phyloP scores from a whole-genome alignment of 2,113 vertebrate species.

The Ascaphus truei region DNA sequence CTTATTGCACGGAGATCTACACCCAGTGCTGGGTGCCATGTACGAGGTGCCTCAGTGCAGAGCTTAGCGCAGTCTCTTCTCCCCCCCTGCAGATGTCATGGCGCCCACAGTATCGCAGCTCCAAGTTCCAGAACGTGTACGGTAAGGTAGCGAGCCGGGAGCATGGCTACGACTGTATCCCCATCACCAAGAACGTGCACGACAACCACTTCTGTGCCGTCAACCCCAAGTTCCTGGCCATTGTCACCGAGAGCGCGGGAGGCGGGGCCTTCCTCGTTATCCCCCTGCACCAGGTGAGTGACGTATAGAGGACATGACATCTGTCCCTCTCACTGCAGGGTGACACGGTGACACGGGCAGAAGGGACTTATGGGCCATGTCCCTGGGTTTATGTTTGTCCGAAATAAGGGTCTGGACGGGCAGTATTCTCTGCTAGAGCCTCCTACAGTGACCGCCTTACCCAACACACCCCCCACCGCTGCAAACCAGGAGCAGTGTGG shows the following conservation, averaged over 20 bases:
- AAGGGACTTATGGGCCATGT: too few species aligned
- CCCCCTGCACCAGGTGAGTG: constrained; percentile 84
- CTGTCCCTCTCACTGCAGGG: not conserved
- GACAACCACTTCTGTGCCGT: constrained; percentile 97
- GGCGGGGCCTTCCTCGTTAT: constrained; percentile 92
- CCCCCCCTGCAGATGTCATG: constrained; percentile 87
- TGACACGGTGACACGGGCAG: too few species aligned
- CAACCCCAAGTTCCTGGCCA: constrained; percentile 87
- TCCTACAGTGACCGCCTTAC: too few species aligned
- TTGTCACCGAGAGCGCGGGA: constrained; percentile 89
- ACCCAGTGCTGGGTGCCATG: too few species aligned
- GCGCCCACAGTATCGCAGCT: constrained; percentile 97
- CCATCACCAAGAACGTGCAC: constrained; percentile 97
- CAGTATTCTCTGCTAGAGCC: too few species aligned
- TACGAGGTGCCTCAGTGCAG: not conserved
- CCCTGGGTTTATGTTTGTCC: too few species aligned
- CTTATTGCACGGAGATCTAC: too few species aligned
- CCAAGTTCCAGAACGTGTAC: constrained; percentile 98
- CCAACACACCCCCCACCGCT: too few species aligned
- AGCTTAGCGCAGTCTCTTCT: not conserved
- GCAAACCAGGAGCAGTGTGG: too few species aligned
- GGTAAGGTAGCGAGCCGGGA: constrained; percentile 92
- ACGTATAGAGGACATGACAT: not conserved
- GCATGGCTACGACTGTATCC: constrained; percentile 90
- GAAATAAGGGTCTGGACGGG: too few species aligned